Base-by-base conservation (phyloP, 92 coral and sea anemone species). In the Siderastrea siderea region DNA sequence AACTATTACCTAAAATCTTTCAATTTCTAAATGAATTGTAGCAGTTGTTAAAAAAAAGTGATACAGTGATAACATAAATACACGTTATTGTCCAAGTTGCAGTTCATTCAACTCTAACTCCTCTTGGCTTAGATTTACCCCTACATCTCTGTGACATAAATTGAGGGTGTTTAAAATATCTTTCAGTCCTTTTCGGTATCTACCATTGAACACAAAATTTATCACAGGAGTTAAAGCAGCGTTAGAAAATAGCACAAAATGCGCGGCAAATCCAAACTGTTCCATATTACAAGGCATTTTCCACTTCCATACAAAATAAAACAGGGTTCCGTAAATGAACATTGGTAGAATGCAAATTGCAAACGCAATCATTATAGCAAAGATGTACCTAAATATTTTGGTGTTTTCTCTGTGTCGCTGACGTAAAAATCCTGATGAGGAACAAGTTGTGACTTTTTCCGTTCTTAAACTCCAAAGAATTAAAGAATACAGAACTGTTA, bases 161-260 rank as follows among this genome's bases (percentile, higher is more conserved):
- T 38, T 12, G 16, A 43, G 5, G 43, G 74, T 11, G 43, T 68
- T 43, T 0, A 68, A 43, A 5, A 44, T 13, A 6, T 74, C 63
- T n/a, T 53, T 51, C 14, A 90, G 8, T 13, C 93, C 90, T 8
- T 89, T 75, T 2, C 90, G 86, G 53, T 85, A 90, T 44, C 76
- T 85, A 13, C 85, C 87, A 57, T 64, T 85, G 52, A 85, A 85
- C 3, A 72, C 82, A 46, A 90, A 79, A 57, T 61, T 71, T 12
- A 90, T 86, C 59, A 68, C 44, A 3, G 93, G 93, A 5, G 81
- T 85, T 65, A 79, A 63, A 3, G 93, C 90, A 72, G 90, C 87
- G 83, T 80, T 79, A 6, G 81, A 72, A 74, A 78, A 79, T 3
- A 89, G 85, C 2, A 59, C 83, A 53, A 90, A 85, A 26, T 71